These are phyloP conservation scores for Erethizon dorsatum DNA, from an alignment of 2,797 vertebrate genomes.

Conservation along the genomic window DNA sequence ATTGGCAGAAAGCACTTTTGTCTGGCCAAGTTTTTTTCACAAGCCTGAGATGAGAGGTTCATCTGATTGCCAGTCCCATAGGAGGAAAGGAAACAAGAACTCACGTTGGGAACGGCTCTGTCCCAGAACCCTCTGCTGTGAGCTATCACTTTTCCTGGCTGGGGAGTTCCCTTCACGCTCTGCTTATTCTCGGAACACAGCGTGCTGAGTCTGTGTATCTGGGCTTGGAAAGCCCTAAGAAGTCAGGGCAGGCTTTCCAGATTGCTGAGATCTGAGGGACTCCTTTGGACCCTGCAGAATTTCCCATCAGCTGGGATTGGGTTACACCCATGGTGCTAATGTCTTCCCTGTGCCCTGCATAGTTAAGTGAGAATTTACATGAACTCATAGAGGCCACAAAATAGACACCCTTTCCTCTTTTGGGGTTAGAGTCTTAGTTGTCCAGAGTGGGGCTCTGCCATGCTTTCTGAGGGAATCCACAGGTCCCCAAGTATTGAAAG, in stretches of 20 bases:
- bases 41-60: slow-evolving; percentile 31
- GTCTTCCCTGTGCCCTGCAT: background rate
- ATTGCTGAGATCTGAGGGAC: background rate
- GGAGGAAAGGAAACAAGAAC: slow-evolving; percentile 52
- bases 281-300: slow-evolving; percentile 32
- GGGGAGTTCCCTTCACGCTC: background rate
- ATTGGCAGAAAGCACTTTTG: slow-evolving; percentile 20
- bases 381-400: slow-evolving; percentile 43
- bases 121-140: slow-evolving; percentile 6
- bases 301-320: slow-evolving; percentile 49
- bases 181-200: slow-evolving; percentile 32
- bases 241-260: slow-evolving; percentile 29
- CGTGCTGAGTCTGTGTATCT: slow-evolving; percentile 50
- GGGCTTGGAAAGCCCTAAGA: slow-evolving; percentile 63
- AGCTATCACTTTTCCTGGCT: slow-evolving; percentile 65
- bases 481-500: background rate
- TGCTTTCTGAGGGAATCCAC: background rate
- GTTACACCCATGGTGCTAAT: slow-evolving; percentile 14
- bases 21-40: slow-evolving; percentile 22
- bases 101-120: background rate
- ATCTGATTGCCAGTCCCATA: slow-evolving; percentile 36
- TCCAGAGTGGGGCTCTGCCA: background rate
- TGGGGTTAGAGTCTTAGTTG: background rate
- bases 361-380: slow-evolving; percentile 62
- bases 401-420: background rate